Evolutionary conservation across 2,797 vertebrate species (phyloP).

Genomic region (Lerista edwardsae): DNA sequence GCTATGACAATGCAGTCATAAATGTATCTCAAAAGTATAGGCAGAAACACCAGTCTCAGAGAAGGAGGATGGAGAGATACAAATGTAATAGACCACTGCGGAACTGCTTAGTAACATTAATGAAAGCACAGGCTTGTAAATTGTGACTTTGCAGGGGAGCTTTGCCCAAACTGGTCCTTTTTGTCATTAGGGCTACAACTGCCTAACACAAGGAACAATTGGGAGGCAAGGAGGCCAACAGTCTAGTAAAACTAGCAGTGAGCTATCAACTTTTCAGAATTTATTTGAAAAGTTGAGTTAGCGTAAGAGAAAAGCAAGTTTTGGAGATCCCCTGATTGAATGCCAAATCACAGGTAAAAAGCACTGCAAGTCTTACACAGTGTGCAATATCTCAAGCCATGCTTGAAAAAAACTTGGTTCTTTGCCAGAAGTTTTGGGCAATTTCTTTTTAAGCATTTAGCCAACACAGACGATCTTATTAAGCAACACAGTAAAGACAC

Average conservation of each 20-base stretch:
- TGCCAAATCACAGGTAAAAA: not conserved
- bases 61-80: not conserved
- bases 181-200: too few species aligned
- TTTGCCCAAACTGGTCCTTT: not conserved
- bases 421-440: not conserved
- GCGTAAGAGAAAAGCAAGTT: not conserved
- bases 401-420: not conserved
- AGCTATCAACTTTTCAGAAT: not conserved
- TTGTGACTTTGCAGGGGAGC: not conserved
- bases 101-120: not conserved
- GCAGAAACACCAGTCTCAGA: not conserved
- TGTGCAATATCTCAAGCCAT: not conserved
- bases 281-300: not conserved
- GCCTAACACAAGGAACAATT: too few species aligned
- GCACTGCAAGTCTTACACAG: not conserved
- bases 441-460: not conserved
- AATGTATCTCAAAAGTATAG: too few species aligned
- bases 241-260: not conserved
- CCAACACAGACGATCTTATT: not conserved
- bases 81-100: not conserved
- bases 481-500: not conserved
- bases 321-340: not conserved
- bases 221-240: not conserved
- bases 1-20: not conserved
- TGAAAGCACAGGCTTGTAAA: conserved; percentile 3